Percentiles rank a stretch among this genome's conserved stretches.
Evolutionary conservation across 2,113 vertebrate species (phyloP).

Genomic region (Herpailurus yagouaroundi): DNA sequence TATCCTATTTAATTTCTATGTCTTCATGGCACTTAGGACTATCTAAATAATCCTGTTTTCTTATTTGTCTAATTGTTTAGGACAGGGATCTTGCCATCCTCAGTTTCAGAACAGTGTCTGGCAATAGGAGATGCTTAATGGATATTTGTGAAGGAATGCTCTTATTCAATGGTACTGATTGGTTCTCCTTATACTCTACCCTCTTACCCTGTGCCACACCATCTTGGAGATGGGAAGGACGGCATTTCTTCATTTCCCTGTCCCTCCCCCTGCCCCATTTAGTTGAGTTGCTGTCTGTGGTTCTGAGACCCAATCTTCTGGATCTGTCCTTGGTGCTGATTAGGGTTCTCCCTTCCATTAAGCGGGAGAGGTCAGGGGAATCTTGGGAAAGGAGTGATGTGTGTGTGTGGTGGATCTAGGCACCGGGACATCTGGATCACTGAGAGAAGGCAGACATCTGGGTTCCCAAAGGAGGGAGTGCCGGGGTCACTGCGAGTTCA

Average conservation of each 20-base stretch:
- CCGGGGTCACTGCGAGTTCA: neutral
- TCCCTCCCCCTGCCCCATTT: no score
- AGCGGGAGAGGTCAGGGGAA: neutral
- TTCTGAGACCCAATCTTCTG: neutral
- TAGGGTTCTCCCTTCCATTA: neutral
- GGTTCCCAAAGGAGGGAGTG: neutral
- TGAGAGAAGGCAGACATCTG: neutral
- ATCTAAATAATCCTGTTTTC: neutral
- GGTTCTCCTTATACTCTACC: neutral
- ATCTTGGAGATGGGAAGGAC: neutral
- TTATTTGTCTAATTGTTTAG: neutral
- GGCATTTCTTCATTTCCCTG: neutral
- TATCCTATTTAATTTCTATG: neutral
- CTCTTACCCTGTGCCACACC: neutral
- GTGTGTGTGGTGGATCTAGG: neutral
- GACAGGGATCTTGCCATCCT: neutral
- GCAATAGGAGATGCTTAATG: neutral
- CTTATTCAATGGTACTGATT: neutral
- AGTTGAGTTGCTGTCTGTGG: slow-evolving; percentile 8
- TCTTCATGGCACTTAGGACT: neutral
- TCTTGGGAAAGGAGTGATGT: neutral
- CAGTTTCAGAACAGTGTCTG: neutral
- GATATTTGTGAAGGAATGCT: neutral
- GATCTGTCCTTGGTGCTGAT: slow-evolving; percentile 80
- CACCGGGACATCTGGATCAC: neutral